A percentile compares a stretch with the other conserved stretches of the same genome.
phyloP scores from a whole-genome alignment of 2,888 invertebrate species.

The Drosophila borealis region DNA sequence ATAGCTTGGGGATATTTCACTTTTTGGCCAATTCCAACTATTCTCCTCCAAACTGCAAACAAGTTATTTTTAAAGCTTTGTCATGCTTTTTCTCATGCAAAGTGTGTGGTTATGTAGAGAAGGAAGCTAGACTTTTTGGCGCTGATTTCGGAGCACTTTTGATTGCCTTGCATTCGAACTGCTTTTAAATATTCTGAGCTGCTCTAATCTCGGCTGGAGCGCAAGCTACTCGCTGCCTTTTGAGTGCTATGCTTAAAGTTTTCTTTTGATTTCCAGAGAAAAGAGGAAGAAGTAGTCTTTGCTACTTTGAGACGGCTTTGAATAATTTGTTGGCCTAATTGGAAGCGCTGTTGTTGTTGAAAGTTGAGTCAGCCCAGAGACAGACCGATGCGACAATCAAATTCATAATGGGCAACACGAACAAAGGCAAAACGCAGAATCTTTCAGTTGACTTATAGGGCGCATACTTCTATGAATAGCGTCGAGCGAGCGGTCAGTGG shows the following conservation, averaged over 20 bases:
- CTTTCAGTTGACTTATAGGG: slow-evolving; percentile 20
- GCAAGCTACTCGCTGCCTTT: neutral
- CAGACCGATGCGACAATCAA: slow-evolving; percentile 38
- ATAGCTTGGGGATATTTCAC: no score
- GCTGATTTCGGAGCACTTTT: no score
- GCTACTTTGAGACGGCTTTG: slow-evolving; percentile 4
- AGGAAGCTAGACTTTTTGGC: no score
- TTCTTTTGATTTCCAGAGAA: neutral
- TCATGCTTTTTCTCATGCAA: no score
- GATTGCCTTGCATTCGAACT: neutral
- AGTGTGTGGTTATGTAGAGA: no score
- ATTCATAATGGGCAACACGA: slow-evolving; percentile 35
- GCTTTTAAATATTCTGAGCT: neutral
- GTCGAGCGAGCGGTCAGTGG: slow-evolving; percentile 34
- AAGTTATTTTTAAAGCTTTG: no score
- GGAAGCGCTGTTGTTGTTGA: slow-evolving; percentile 29
- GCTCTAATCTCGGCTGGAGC: neutral
- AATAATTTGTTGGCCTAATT: slow-evolving; percentile 62
- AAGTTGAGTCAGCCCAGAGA: slow-evolving; percentile 37
- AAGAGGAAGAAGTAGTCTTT: neutral
- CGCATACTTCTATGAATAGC: slow-evolving; percentile 18
- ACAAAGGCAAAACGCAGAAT: slow-evolving; percentile 36
- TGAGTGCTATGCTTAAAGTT: slow-evolving; percentile 6
- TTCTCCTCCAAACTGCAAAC: no score
- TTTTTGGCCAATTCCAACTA: no score